Percentiles rank a stretch among this genome's conserved stretches.
phyloP scores from a whole-genome alignment of 2,113 vertebrate species.

The Dascyllus trimaculatus region DNA sequence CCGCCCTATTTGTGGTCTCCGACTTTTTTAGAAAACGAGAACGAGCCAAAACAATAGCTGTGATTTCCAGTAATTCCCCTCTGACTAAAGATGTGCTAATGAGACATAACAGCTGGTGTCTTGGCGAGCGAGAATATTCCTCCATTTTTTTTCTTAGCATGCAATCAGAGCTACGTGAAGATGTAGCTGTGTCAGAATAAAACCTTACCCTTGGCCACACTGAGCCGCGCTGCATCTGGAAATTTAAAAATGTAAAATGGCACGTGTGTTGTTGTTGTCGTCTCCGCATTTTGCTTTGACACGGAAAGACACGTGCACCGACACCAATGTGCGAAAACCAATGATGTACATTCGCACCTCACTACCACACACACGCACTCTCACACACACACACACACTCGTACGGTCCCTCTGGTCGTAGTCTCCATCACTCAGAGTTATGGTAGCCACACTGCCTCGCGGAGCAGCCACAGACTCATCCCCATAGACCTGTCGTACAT shows the following conservation, averaged over 20 bases:
- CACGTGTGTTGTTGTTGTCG: neutral
- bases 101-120: neutral
- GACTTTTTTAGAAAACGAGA: too few species aligned
- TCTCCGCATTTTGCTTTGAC: neutral
- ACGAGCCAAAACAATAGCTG: neutral
- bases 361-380: neutral
- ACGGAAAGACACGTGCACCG: neutral
- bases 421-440: conserved; percentile 64
- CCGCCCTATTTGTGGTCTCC: neutral
- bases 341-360: neutral
- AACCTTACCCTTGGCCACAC: neutral
- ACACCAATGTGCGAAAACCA: neutral
- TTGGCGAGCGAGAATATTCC: neutral
- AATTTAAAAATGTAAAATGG: too few species aligned
- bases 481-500: conserved; percentile 68
- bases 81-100: neutral
- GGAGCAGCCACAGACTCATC: conserved; percentile 55
- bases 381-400: neutral
- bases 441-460: conserved; percentile 50
- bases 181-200: conserved; percentile 3
- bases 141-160: neutral
- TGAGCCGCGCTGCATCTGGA: neutral
- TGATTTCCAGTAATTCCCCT: neutral
- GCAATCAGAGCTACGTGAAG: neutral
- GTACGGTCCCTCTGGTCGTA: conserved; percentile 35